Evolutionary conservation across 2,797 vertebrate species (phyloP).

Genomic region (Chiloscyllium punctatum): DNA sequence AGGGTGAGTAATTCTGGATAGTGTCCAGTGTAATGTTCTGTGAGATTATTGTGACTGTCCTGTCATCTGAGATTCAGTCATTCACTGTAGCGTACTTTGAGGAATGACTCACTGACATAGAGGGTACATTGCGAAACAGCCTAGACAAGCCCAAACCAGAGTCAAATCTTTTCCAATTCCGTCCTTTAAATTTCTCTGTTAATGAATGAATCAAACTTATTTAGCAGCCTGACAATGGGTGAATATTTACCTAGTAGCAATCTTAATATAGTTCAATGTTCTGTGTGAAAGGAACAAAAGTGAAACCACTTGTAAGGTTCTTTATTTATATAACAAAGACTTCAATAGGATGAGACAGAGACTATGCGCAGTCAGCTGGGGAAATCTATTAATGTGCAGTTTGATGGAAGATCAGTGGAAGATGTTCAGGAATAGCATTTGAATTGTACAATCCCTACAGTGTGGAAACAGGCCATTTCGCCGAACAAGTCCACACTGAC

Average conservation of each 20-base stretch:
- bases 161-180: not conserved
- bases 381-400: not conserved
- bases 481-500: too few species aligned
- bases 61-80: not conserved
- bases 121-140: not conserved
- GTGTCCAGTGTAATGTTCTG: not conserved
- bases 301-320: not conserved
- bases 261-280: not conserved
- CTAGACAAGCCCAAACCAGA: not conserved
- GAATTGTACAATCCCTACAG: too few species aligned
- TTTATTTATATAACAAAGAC: not conserved
- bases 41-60: not conserved
- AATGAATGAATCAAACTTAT: not conserved
- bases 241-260: not conserved
- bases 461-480: too few species aligned
- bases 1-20: slow-evolving; percentile 19
- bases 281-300: not conserved
- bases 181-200: not conserved
- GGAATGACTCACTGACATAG: not conserved
- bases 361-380: not conserved
- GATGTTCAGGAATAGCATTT: not conserved
- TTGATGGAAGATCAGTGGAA: not conserved
- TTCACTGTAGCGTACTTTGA: not conserved
- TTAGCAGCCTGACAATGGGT: not conserved
- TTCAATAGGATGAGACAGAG: not conserved